Conservation (phyloP, 1,140 invertebrate genomes). For the Aphelenchoides fujianensis region DNA sequence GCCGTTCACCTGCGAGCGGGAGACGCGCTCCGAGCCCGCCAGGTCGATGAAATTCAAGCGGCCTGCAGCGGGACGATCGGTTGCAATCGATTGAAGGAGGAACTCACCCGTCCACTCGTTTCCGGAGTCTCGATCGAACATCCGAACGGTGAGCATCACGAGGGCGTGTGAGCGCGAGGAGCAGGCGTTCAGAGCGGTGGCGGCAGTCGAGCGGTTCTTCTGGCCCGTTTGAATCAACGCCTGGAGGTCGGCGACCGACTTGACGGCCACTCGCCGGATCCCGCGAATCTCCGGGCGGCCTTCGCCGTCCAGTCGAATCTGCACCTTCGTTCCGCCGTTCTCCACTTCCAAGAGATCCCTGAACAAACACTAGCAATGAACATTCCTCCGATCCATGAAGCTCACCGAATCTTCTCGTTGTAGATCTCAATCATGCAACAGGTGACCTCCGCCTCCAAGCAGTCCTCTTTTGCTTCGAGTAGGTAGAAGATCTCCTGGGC, state of each 20-base stretch:
- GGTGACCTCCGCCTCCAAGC: constrained; percentile 63
- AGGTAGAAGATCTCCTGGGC: constrained; percentile 62
- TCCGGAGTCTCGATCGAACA: constrained; percentile 39
- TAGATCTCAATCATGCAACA: constrained; percentile 66
- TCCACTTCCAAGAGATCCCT: constrained; percentile 47
- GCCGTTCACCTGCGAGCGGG: constrained; percentile 64
- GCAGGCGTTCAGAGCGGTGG: constrained; percentile 89
- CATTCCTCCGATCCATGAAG: too few species aligned
- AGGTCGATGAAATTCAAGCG: too few species aligned
- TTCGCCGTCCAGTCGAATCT: constrained; percentile 42
- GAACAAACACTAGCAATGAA: constrained; percentile 4
- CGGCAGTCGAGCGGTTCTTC: constrained; percentile 73
- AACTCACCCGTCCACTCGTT: constrained; percentile 33
- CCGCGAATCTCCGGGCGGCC: constrained; percentile 40
- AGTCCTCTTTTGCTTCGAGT: constrained; percentile 38
- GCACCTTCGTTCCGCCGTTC: constrained; percentile 13
- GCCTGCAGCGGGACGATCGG: too few species aligned
- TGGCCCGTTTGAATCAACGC: constrained; percentile 72
- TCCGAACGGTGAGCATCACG: constrained; percentile 71
- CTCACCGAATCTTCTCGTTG: constrained; percentile 64
- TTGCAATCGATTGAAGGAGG: too few species aligned
- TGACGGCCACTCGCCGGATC: constrained; percentile 30
- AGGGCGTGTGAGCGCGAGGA: constrained; percentile 91
- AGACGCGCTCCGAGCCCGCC: constrained; percentile 65
- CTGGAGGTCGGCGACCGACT: constrained; percentile 34